A percentile compares a stretch with the other conserved stretches of the same genome.
These are phyloP conservation scores for Eulemur macaco DNA, from an alignment of 2,113 vertebrate genomes.

Conservation along the genomic window DNA sequence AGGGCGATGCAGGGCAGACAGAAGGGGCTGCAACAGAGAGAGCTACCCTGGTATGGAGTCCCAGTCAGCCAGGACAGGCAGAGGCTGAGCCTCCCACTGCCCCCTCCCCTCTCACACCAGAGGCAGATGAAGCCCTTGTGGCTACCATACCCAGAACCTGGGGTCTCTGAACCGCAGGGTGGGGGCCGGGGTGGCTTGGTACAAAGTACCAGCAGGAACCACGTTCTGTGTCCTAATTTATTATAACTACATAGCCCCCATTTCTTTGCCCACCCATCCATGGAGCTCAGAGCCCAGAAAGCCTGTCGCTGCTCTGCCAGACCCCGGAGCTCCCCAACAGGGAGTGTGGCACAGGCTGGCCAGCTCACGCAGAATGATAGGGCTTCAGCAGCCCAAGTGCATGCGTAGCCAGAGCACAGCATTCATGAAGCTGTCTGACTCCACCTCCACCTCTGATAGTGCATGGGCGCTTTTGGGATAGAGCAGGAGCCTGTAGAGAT, in stretches of 20 bases:
- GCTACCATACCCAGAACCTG: not conserved
- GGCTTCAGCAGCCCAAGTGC: slow-evolving; percentile 82
- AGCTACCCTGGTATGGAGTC: not conserved
- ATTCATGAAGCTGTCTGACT: slow-evolving; percentile 96
- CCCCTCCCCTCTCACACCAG: not conserved
- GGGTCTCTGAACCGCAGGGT: not conserved
- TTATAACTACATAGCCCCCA: slow-evolving; percentile 43
- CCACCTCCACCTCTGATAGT: slow-evolving; percentile 92
- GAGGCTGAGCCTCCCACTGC: not conserved
- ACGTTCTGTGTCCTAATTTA: slow-evolving; percentile 65
- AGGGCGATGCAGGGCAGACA: not conserved
- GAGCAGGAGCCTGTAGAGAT: slow-evolving; percentile 89
- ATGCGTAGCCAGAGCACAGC: slow-evolving; percentile 91
- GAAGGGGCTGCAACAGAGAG: not conserved
- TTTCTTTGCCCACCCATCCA: not conserved
- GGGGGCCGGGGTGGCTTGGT: not conserved
- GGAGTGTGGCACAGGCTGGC: not conserved
- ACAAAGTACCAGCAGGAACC: slow-evolving; percentile 59
- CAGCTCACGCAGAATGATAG: not conserved
- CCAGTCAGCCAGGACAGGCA: not conserved
- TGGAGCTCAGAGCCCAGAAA: slow-evolving; percentile 21
- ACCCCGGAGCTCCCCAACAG: not conserved
- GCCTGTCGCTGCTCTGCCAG: not conserved
- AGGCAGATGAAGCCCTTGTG: not conserved
- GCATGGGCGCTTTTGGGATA: slow-evolving; percentile 94